Conservation (phyloP, 2,113 vertebrate genomes). For the Actinemys pallida region DNA sequence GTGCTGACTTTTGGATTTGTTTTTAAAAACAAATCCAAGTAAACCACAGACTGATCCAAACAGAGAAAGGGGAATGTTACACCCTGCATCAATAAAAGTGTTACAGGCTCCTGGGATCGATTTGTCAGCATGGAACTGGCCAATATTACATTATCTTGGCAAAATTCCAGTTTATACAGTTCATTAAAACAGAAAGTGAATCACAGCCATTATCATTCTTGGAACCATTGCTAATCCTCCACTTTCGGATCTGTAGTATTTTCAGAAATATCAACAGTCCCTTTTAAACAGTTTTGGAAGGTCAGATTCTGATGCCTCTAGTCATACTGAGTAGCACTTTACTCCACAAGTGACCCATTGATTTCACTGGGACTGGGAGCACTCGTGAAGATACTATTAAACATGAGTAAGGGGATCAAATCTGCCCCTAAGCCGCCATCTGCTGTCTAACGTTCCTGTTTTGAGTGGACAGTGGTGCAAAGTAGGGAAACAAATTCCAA, state of each 20-base stretch:
- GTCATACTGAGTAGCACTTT: neutral
- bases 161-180: neutral
- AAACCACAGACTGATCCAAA: neutral
- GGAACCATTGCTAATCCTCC: neutral
- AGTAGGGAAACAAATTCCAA: neutral
- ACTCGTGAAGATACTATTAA: neutral
- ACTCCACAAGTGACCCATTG: neutral
- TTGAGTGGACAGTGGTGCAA: neutral
- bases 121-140: neutral
- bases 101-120: neutral
- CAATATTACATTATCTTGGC: neutral
- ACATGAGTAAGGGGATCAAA: neutral
- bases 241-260: neutral
- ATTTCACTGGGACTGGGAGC: neutral
- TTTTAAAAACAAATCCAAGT: neutral
- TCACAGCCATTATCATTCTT: neutral
- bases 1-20: neutral
- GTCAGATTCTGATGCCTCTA: neutral
- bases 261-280: neutral
- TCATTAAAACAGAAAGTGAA: neutral
- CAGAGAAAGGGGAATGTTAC: neutral
- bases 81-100: neutral
- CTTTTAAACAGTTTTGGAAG: neutral
- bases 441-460: rapidly evolving
- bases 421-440: neutral